Conservation (phyloP, 2,888 invertebrate species). For the Acleris literana region DNA sequence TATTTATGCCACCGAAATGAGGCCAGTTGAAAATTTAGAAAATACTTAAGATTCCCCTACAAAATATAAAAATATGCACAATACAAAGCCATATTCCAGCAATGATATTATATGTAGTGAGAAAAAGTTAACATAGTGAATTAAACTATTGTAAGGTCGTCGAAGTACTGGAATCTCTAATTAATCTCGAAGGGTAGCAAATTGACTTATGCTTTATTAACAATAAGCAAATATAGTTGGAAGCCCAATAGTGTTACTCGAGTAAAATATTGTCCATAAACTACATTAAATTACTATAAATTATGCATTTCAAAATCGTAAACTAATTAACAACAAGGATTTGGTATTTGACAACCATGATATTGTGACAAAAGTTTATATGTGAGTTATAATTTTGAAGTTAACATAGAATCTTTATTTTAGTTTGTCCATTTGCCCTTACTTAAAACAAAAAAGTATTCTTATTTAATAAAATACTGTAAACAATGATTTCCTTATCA, state of each 20-base stretch:
- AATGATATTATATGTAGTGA: no score
- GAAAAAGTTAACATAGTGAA: no score
- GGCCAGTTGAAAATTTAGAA: no score
- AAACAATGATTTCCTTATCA: conserved; percentile 22
- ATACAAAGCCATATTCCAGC: no score
- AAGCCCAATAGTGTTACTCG: background rate
- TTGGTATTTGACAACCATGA: conserved; percentile 12
- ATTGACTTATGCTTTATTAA: no score
- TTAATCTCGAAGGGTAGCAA: no score
- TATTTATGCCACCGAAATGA: no score
- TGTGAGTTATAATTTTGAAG: background rate
- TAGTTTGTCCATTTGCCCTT: conserved; percentile 22
- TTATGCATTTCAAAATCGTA: conserved; percentile 2
- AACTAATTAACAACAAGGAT: conserved; percentile 2
- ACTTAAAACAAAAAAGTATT: background rate
- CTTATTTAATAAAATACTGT: conserved; percentile 28
- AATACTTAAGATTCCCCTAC: no score
- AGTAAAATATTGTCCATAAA: background rate
- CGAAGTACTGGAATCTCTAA: no score
- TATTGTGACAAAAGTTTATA: conserved; percentile 12
- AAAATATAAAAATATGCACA: no score
- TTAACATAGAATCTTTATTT: background rate
- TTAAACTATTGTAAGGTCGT: no score
- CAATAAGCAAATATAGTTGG: background rate
- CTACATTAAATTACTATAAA: conserved; percentile 11